Evolutionary conservation across 2,113 vertebrate genomes (phyloP), one percentile per base, ranked within the genome.

Genomic region (Cryptotis parvus): DNA sequence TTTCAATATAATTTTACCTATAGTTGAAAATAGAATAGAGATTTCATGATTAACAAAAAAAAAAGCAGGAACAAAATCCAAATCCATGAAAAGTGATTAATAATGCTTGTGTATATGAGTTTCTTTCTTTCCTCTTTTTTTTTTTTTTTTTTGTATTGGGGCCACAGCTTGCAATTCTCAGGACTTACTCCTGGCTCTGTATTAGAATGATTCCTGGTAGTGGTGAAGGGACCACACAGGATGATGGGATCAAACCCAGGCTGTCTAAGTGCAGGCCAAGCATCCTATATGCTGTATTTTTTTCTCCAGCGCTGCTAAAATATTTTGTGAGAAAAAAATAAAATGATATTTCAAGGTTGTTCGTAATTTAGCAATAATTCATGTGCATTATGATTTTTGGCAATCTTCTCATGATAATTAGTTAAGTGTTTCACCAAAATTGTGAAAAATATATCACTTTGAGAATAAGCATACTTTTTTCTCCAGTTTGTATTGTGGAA

Each of bases 341-440:
- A 2, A 85, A 90, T 29, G 63, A 33, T 87, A 2, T 1, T 6
- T 84, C 18, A 20, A 61, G 6, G 18, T 49, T 95, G 66, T 75
- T 91, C 84, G 10, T 43, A 39, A 87, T 94, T 87, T 43, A 66
- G 29, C 61, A 4, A 86, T 20, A 80, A 76, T 66, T 16, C 8
- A 1, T 24, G 16, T 55, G 11, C 31, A 89, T 81, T 91, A 4
- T 73, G 52, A 84, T 68, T 79, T 58, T 61, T 63, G 39, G 18
- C 27, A 89, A 58, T n/a, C 15, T 88, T 11, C 4, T n/a, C 33
- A 61, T 73, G 26, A 72, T 68, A 45, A 86, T 61, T 55, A 66
- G 15, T 76, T 69, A 27, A 29, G 10, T 37, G 84, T 80, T 72
- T 66, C 8, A 33, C 4, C 15, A 65, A 84, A 81, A 24, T 83